Evolutionary conservation across 2,888 invertebrate species (phyloP).

Genomic region (Salpingus planirostris): DNA sequence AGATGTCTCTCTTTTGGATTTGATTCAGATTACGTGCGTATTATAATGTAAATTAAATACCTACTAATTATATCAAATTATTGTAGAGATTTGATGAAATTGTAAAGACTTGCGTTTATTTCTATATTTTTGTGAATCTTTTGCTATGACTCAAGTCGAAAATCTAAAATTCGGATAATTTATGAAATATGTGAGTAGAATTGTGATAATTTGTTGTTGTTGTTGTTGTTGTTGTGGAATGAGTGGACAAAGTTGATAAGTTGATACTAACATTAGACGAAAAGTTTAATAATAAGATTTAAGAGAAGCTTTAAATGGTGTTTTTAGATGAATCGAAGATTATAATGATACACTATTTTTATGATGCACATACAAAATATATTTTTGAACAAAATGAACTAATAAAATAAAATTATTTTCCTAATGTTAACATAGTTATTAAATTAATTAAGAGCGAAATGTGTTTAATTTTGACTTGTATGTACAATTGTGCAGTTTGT

Average conservation of each 20-base stretch:
- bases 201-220: too few relatives aligned
- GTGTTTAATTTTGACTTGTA: too few relatives aligned
- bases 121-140: conserved; percentile 10
- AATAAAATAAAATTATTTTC: conserved; percentile 18
- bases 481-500: conserved; percentile 22
- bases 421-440: conserved; percentile 10
- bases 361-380: conserved; percentile 34
- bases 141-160: too few relatives aligned
- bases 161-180: too few relatives aligned
- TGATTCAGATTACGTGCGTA: too few relatives aligned
- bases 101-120: conserved; percentile 17
- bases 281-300: background rate
- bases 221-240: conserved; percentile 2
- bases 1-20: too few relatives aligned
- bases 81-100: too few relatives aligned
- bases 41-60: too few relatives aligned
- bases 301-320: conserved; percentile 29
- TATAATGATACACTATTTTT: conserved; percentile 31
- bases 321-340: conserved; percentile 19
- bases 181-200: too few relatives aligned
- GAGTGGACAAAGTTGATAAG: background rate
- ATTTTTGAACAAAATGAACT: conserved; percentile 37
- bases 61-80: too few relatives aligned
- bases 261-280: background rate
- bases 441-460: too few relatives aligned